Conservation (phyloP, 92 coral and sea anemone species). For the Nematostella vectensis region DNA sequence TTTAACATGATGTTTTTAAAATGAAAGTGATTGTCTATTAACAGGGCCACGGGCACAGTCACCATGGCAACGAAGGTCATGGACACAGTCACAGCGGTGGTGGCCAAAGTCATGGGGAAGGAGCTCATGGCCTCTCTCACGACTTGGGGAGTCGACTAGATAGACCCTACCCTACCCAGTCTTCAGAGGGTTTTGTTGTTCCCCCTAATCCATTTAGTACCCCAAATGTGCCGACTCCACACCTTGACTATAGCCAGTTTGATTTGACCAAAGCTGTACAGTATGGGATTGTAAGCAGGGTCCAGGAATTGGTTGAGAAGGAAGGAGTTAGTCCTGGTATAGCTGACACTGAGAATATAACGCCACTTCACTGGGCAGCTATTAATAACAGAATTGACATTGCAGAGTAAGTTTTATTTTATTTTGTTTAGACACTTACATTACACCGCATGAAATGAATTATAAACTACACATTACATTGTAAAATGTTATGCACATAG, state of each 20-base stretch:
- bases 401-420: slow-evolving; percentile 80
- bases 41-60: not conserved
- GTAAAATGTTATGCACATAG: too few species aligned
- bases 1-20: too few species aligned
- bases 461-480: too few species aligned
- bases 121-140: not conserved
- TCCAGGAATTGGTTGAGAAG: slow-evolving; percentile 65
- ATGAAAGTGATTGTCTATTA: too few species aligned
- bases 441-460: too few species aligned
- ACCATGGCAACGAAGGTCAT: slow-evolving; percentile 16
- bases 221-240: slow-evolving; percentile 19
- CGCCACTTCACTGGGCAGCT: slow-evolving; percentile 92
- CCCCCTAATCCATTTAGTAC: slow-evolving; percentile 40
- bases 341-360: slow-evolving; percentile 84
- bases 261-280: slow-evolving; percentile 80
- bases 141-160: slow-evolving; percentile 2
- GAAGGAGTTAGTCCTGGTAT: slow-evolving; percentile 59
- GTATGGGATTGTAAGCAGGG: slow-evolving; percentile 74
- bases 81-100: slow-evolving; percentile 43
- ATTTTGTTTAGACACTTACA: too few species aligned
- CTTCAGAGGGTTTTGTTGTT: slow-evolving; percentile 8
- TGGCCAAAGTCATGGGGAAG: slow-evolving; percentile 28
- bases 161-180: slow-evolving; percentile 61
- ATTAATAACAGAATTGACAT: slow-evolving; percentile 85
- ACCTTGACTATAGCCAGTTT: slow-evolving; percentile 81